Conservation (phyloP, 1,140 invertebrate genomes). For the Cyrtorhinus lividipennis region DNA sequence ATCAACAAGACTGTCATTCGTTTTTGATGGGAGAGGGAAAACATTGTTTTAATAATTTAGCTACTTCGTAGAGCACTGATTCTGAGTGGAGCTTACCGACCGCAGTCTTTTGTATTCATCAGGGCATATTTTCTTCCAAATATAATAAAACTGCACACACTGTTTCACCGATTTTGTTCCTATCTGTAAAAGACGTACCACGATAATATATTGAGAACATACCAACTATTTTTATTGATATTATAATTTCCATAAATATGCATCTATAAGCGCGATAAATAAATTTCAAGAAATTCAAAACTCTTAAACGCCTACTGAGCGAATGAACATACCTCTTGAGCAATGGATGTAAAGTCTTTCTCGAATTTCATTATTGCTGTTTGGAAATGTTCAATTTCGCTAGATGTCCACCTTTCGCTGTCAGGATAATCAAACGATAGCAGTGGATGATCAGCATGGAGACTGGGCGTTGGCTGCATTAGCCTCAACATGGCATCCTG, state of each 20-base stretch:
- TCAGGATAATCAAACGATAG: constrained; percentile 57
- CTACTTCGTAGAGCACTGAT: too few relatives aligned
- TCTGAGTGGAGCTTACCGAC: constrained; percentile 33
- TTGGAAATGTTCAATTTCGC: constrained; percentile 79
- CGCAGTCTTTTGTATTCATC: constrained; percentile 62
- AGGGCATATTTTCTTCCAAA: constrained; percentile 93
- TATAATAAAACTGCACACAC: constrained; percentile 95
- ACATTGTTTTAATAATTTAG: too few relatives aligned
- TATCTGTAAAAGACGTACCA: constrained; percentile 56
- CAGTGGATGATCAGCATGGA: constrained; percentile 59
- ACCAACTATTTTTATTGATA: too few relatives aligned
- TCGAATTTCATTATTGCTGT: constrained; percentile 74
- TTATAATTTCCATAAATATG: too few relatives aligned
- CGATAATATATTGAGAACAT: too few relatives aligned
- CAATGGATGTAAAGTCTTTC: constrained; percentile 84
- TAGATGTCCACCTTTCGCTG: constrained; percentile 62
- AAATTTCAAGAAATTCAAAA: too few relatives aligned
- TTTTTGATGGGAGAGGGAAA: too few relatives aligned
- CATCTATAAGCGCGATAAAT: too few relatives aligned
- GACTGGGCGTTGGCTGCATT: constrained; percentile 54
- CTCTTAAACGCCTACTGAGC: too few relatives aligned
- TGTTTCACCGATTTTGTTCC: constrained; percentile 78
- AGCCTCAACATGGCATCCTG: constrained; percentile 69
- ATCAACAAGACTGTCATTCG: too few relatives aligned
- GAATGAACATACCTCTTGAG: constrained; percentile 74